phyloP scores from a whole-genome alignment of 2,888 invertebrate genomes.

The Andrena flavipes region DNA sequence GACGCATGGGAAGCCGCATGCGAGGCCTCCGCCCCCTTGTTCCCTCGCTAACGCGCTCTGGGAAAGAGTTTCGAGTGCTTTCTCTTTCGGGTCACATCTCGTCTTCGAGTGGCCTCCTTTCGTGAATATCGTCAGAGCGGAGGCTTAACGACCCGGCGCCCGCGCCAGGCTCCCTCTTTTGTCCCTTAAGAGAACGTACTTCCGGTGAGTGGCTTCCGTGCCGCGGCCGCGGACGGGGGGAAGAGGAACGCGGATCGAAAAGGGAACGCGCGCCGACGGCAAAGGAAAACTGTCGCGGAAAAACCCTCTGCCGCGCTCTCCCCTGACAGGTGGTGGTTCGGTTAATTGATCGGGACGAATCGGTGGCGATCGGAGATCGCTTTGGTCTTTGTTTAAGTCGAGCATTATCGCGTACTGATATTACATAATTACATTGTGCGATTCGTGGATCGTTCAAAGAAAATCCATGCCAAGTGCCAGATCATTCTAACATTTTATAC shows the following conservation, averaged over 20 bases:
- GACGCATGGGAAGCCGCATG: conserved; percentile 29
- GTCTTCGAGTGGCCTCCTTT: conserved; percentile 34
- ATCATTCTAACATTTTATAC: too few relatives aligned
- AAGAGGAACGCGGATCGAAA: not conserved
- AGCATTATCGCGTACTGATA: too few relatives aligned
- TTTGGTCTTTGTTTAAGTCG: not conserved
- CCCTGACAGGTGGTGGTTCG: conserved; percentile 3
- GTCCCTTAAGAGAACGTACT: conserved; percentile 51
- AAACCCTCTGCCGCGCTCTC: not conserved
- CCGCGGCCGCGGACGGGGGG: not conserved
- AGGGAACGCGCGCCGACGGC: conserved; percentile 1
- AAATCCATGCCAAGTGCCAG: too few relatives aligned
- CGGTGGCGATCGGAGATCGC: not conserved
- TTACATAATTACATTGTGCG: too few relatives aligned
- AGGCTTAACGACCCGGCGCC: conserved; percentile 39
- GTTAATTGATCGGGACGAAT: conserved; percentile 27
- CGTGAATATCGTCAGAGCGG: conserved; percentile 32
- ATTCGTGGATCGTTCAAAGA: too few relatives aligned
- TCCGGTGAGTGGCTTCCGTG: conserved; percentile 39
- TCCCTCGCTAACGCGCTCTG: not conserved
- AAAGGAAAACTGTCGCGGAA: conserved; percentile 14
- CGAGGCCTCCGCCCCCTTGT: not conserved
- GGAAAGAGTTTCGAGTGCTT: conserved; percentile 44
- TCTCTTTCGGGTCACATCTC: conserved; percentile 54
- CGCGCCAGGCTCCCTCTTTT: conserved; percentile 43